Conservation (phyloP, 2,888 invertebrate genomes). For the Mythimna loreyi region DNA sequence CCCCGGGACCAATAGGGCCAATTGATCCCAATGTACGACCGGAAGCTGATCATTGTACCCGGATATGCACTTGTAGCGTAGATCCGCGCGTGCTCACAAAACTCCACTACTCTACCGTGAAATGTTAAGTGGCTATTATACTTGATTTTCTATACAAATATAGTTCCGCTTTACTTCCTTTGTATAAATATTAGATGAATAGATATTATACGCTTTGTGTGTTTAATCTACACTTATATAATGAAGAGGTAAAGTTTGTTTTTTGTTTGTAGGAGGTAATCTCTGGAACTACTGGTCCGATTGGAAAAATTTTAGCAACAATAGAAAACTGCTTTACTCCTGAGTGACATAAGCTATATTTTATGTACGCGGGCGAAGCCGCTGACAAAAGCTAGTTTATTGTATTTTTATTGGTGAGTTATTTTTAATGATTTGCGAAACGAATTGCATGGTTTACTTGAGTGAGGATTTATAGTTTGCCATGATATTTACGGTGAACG, state of each 20-base stretch:
- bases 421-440: slow-evolving; percentile 13
- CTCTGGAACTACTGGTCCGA: too few species aligned
- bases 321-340: too few species aligned
- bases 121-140: slow-evolving; percentile 61
- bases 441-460: slow-evolving; percentile 2
- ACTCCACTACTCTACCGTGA: slow-evolving; percentile 59
- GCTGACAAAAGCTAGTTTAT: too few species aligned
- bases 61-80: slow-evolving; percentile 81
- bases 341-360: too few species aligned
- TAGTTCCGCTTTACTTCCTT: slow-evolving; percentile 57
- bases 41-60: slow-evolving; percentile 80
- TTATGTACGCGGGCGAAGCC: too few species aligned
- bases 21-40: slow-evolving; percentile 80
- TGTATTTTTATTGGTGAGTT: neutral
- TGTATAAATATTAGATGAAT: slow-evolving; percentile 45
- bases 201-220: slow-evolving; percentile 33
- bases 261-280: too few species aligned
- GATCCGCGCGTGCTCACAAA: slow-evolving; percentile 63
- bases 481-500: slow-evolving; percentile 25
- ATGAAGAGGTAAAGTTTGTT: too few species aligned
- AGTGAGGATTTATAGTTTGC: slow-evolving; percentile 7
- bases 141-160: slow-evolving; percentile 57
- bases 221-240: too few species aligned
- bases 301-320: too few species aligned
- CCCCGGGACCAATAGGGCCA: slow-evolving; percentile 70